Conservation (phyloP, 2,888 invertebrate species). For the Erebia ligea region DNA sequence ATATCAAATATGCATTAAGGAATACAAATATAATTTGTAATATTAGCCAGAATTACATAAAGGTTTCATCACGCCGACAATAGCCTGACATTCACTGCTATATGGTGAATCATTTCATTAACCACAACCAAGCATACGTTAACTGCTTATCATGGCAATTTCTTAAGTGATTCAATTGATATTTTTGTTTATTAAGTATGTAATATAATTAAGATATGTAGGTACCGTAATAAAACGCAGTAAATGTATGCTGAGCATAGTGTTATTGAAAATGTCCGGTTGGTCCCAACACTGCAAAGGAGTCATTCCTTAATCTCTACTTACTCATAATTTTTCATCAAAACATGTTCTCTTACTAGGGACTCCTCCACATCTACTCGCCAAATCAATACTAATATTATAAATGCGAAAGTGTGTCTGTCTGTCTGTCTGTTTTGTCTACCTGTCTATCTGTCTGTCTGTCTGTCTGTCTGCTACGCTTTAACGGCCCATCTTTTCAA, state of each 20-base stretch:
- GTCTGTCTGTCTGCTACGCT: no score
- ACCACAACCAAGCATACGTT: conserved; percentile 27
- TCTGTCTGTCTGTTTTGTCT: no score
- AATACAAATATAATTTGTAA: conserved; percentile 7
- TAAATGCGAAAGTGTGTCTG: no score
- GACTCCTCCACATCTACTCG: conserved; percentile 40
- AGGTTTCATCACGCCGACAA: conserved; percentile 5
- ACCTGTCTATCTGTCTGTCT: no score
- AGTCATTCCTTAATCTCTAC: conserved; percentile 48
- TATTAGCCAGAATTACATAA: neutral
- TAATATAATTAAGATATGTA: conserved; percentile 6
- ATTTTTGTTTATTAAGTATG: neutral
- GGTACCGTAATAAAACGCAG: conserved; percentile 38
- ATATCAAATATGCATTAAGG: neutral
- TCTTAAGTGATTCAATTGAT: neutral
- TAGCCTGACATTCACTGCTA: conserved; percentile 17
- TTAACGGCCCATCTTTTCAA: no score
- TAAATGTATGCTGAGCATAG: conserved; percentile 47
- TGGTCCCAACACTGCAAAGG: conserved; percentile 75
- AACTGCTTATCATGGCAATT: neutral
- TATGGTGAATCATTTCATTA: conserved; percentile 24
- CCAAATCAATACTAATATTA: no score
- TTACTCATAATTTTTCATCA: neutral
- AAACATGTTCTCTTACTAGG: neutral
- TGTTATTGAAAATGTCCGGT: conserved; percentile 46